Percentiles rank a stretch among this genome's conserved stretches.
These are phyloP conservation scores for Oreochromis spilurus DNA, from an alignment of 2,113 vertebrate species.

Conservation along the genomic window DNA sequence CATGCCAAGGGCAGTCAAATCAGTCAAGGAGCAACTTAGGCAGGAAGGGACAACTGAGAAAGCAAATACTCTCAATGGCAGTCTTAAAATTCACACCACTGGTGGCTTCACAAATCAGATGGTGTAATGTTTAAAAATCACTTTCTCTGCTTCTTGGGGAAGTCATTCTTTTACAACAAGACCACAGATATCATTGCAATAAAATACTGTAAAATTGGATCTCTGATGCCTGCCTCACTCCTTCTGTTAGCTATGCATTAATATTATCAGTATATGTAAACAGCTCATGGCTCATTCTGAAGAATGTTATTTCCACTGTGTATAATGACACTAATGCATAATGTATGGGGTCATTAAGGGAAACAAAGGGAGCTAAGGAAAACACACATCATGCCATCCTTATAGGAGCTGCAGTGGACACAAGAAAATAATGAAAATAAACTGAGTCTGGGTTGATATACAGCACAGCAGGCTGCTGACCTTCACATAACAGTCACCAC, in stretches of 20 bases:
- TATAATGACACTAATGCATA: constrained; percentile 33
- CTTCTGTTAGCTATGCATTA: background rate
- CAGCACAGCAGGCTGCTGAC: background rate
- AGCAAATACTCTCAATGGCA: background rate
- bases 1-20: background rate
- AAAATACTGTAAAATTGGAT: background rate
- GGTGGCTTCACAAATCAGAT: background rate
- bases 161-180: background rate
- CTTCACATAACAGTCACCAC: background rate
- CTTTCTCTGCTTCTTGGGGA: background rate
- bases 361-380: constrained; percentile 10
- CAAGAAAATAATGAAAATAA: background rate
- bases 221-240: background rate
- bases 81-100: background rate
- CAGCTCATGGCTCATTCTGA: background rate
- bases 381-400: background rate
- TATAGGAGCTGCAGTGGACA: background rate
- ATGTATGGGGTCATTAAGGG: constrained; percentile 30
- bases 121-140: background rate
- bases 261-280: background rate
- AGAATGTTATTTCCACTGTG: background rate
- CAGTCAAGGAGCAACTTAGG: background rate
- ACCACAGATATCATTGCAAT: background rate
- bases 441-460: background rate
- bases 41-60: background rate